phyloP scores from a whole-genome alignment of 1,140 invertebrate genomes.

The Periplaneta americana region DNA sequence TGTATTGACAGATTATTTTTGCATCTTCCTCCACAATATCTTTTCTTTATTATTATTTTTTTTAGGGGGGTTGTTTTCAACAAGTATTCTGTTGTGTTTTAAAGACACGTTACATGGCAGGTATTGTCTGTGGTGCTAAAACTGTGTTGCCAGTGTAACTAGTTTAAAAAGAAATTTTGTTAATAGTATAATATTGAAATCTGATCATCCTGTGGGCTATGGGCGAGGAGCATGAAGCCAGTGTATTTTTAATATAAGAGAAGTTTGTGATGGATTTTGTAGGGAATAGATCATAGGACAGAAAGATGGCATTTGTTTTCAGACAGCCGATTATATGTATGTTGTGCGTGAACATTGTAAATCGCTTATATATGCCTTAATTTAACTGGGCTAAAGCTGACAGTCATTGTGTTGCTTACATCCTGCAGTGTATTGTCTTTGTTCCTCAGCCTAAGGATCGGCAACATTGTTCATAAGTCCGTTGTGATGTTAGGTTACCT shows the following conservation, averaged over 20 bases:
- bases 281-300: neutral
- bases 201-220: neutral
- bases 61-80: neutral
- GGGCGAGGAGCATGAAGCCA: neutral
- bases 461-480: too few relatives aligned
- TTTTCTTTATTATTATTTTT: neutral
- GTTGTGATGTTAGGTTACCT: neutral
- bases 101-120: neutral
- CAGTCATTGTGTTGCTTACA: neutral
- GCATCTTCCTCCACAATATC: neutral
- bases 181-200: neutral
- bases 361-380: neutral
- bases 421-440: neutral
- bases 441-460: neutral
- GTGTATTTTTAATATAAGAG: neutral
- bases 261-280: neutral
- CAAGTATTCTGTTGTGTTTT: neutral
- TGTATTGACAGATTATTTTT: neutral
- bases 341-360: conserved; percentile 1
- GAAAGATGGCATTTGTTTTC: neutral
- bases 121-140: conserved; percentile 13
- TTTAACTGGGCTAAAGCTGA: neutral
- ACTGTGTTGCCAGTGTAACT: conserved; percentile 1
- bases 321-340: too few relatives aligned
- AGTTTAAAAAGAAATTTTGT: conserved; percentile 4